Evolutionary conservation across 1,140 invertebrate species (phyloP).

Genomic region (Pogonus chalceus): DNA sequence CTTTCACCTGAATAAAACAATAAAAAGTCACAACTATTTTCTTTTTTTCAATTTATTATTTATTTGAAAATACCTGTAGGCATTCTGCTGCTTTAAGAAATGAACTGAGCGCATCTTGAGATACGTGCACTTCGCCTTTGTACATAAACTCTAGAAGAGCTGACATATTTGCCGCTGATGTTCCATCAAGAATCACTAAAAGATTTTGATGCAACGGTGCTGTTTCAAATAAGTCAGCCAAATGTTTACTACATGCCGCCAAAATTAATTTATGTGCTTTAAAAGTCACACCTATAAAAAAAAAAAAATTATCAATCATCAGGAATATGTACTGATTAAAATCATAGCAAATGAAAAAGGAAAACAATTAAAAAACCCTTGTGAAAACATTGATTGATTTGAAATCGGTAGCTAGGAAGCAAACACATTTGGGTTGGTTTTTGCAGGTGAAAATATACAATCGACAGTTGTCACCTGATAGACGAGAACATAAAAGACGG

Average conservation of each 20-base stretch:
- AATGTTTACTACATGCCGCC: conserved; percentile 88
- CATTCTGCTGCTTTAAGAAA: conserved; percentile 85
- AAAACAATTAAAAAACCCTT: too few relatives aligned
- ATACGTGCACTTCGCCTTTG: conserved; percentile 83
- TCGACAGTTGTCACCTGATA: too few relatives aligned
- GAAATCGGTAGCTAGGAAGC: too few relatives aligned
- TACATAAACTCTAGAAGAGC: conserved; percentile 89
- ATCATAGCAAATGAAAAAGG: neutral
- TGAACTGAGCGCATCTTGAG: conserved; percentile 77
- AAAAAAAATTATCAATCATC: conserved; percentile 11
- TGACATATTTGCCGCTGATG: conserved; percentile 77
- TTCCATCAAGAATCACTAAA: conserved; percentile 80
- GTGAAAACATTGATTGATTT: too few relatives aligned
- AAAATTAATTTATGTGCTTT: conserved; percentile 85
- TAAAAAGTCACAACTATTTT: neutral
- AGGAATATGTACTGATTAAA: neutral
- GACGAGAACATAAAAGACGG: too few relatives aligned
- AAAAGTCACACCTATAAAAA: conserved; percentile 71
- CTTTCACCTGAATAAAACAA: conserved; percentile 51
- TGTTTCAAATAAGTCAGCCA: conserved; percentile 83
- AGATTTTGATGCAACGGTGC: conserved; percentile 72
- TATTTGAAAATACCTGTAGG: conserved; percentile 53
- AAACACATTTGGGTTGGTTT: too few relatives aligned
- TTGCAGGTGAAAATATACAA: too few relatives aligned
- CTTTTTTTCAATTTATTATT: neutral